Conservation (phyloP, 37 sponge, comb jelly and placozoan species). For the Hexactinellida sp. region DNA sequence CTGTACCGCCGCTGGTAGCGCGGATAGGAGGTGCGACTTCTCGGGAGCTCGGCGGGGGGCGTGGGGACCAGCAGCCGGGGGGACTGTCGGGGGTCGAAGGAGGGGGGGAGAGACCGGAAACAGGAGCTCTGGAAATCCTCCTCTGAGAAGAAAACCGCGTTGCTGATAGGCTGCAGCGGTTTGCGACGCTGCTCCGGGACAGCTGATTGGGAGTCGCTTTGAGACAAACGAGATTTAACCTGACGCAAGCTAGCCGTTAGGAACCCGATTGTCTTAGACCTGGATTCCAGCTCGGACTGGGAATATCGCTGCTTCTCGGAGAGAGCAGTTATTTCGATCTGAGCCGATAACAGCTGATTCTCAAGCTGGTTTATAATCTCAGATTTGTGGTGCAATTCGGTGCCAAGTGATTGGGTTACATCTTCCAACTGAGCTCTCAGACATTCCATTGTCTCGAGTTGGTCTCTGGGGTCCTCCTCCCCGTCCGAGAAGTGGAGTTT, state of each 20-base stretch:
- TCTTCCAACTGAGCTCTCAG: neutral
- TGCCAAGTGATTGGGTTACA: neutral
- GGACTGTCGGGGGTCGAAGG: neutral
- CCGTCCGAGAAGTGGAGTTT: neutral
- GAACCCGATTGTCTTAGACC: neutral
- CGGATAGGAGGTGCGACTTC: neutral
- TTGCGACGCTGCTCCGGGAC: neutral
- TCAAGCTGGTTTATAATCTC: neutral
- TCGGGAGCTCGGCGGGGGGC: neutral
- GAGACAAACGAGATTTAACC: neutral
- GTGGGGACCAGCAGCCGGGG: neutral
- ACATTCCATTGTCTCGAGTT: neutral
- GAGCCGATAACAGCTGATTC: neutral
- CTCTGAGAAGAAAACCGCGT: neutral
- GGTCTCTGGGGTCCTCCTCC: neutral
- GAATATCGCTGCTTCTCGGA: neutral
- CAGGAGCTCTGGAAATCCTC: neutral
- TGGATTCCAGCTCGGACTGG: neutral
- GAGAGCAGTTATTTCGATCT: neutral
- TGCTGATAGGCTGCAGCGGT: neutral
- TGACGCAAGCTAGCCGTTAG: neutral
- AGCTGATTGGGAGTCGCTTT: neutral
- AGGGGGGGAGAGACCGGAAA: neutral
- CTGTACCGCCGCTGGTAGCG: neutral
- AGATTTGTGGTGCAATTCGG: neutral